Evolutionary conservation across 2,113 vertebrate genomes (phyloP).

Genomic region (Osmerus mordax): DNA sequence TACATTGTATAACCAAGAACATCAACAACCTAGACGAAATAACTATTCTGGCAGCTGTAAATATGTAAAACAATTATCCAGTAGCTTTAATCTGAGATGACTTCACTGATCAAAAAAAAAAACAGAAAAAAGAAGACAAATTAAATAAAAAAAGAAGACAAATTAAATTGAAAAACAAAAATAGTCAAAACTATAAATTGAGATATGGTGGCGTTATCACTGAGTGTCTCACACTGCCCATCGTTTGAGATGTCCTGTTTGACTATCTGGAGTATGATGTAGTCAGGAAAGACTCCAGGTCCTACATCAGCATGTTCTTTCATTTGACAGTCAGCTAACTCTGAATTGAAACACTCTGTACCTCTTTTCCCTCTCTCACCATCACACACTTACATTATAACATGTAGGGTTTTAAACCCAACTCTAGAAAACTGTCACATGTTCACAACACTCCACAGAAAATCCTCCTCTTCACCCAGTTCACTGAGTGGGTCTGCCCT

Average conservation of each 20-base stretch:
- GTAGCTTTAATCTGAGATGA: no score
- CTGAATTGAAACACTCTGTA: constrained; percentile 19
- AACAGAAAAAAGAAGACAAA: not conserved
- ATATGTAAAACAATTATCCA: no score
- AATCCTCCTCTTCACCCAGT: no score
- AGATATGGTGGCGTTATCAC: constrained; percentile 19
- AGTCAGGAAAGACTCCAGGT: not conserved
- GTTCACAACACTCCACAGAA: constrained; percentile 28
- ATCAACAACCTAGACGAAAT: no score
- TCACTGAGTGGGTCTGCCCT: no score
- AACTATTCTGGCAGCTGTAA: no score
- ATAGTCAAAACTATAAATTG: constrained; percentile 1
- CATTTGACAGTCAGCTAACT: constrained; percentile 52
- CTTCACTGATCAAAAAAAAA: constrained; percentile 2
- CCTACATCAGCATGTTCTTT: constrained; percentile 4
- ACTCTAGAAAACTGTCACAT: constrained; percentile 15
- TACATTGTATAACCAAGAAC: constrained; percentile 1
- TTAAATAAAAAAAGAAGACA: not conserved
- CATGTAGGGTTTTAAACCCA: no score
- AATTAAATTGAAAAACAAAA: not conserved
- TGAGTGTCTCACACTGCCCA: constrained; percentile 44
- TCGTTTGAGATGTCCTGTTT: constrained; percentile 16
- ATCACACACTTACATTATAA: not conserved
- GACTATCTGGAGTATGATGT: not conserved
- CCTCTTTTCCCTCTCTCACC: not conserved